phyloP scores from a whole-genome alignment of 2,888 invertebrate species.

The Leptogaster cylindrica region DNA sequence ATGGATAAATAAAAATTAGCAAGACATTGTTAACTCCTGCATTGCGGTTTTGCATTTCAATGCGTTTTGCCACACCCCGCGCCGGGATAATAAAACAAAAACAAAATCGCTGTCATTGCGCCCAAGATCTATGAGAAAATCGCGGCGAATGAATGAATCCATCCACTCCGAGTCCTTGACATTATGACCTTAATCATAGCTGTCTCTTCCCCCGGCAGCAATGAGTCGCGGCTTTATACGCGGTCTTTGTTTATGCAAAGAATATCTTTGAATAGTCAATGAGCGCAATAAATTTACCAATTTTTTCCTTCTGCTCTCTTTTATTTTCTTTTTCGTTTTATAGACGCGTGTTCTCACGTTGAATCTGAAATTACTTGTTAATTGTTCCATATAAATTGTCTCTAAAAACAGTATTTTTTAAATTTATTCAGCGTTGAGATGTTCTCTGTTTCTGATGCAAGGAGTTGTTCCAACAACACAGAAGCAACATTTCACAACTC shows the following conservation, averaged over 20 bases:
- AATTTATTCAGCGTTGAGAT: too few species aligned
- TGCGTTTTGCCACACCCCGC: too few species aligned
- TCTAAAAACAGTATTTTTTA: too few species aligned
- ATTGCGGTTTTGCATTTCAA: too few species aligned
- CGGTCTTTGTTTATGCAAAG: slow-evolving; percentile 28
- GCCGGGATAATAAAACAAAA: slow-evolving; percentile 1
- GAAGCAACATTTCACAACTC: too few species aligned
- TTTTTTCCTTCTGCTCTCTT: slow-evolving; percentile 13
- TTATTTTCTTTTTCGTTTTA: background rate
- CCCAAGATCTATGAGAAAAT: slow-evolving; percentile 1
- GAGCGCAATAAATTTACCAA: slow-evolving; percentile 24
- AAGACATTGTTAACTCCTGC: too few species aligned
- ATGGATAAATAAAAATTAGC: too few species aligned
- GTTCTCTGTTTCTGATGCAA: too few species aligned
- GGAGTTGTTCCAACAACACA: too few species aligned
- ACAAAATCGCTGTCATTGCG: background rate
- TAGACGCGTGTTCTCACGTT: too few species aligned
- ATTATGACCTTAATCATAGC: slow-evolving; percentile 40
- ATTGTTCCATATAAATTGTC: too few species aligned
- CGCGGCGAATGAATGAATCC: background rate
- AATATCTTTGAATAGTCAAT: slow-evolving; percentile 32
- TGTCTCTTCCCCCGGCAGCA: background rate
- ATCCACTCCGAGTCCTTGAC: slow-evolving; percentile 30
- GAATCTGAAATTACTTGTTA: too few species aligned
- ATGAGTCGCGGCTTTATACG: background rate